Evolutionary conservation across 2,888 invertebrate genomes (phyloP).

Genomic region (Hydrotaea diabolus): DNA sequence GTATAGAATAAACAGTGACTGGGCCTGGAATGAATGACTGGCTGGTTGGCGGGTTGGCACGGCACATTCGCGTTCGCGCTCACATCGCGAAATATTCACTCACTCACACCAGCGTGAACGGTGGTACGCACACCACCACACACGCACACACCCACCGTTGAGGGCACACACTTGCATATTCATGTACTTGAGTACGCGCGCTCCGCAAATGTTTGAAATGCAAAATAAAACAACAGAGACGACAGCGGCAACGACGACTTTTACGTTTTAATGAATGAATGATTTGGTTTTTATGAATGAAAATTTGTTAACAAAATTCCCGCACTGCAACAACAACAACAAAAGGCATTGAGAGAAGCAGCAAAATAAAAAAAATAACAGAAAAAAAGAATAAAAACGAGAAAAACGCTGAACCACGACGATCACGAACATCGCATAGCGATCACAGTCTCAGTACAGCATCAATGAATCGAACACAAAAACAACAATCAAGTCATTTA

Average conservation of each 20-base stretch:
- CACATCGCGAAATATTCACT: slow-evolving; percentile 16
- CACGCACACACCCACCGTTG: not conserved
- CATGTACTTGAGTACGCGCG: not conserved
- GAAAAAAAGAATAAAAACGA: not conserved
- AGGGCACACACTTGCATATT: not conserved
- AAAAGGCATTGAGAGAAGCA: slow-evolving; percentile 33
- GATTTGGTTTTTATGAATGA: slow-evolving; percentile 65
- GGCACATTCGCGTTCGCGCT: slow-evolving; percentile 20
- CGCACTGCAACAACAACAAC: slow-evolving; percentile 4
- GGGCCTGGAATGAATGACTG: not conserved
- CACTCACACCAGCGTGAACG: not conserved
- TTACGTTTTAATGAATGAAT: slow-evolving; percentile 65
- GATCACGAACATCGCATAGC: not conserved
- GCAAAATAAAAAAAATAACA: slow-evolving; percentile 12
- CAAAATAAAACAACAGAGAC: slow-evolving; percentile 50
- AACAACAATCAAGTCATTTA: slow-evolving; percentile 40
- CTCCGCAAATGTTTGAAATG: slow-evolving; percentile 46
- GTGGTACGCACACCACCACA: no score
- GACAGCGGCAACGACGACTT: slow-evolving; percentile 9
- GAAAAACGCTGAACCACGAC: slow-evolving; percentile 12
- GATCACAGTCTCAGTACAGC: not conserved
- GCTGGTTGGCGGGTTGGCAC: not conserved
- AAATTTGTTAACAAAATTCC: slow-evolving; percentile 46
- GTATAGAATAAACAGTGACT: not conserved
- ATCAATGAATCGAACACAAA: slow-evolving; percentile 31